phyloP scores from a whole-genome alignment of 2,797 vertebrate species.

The Semotilus atromaculatus region DNA sequence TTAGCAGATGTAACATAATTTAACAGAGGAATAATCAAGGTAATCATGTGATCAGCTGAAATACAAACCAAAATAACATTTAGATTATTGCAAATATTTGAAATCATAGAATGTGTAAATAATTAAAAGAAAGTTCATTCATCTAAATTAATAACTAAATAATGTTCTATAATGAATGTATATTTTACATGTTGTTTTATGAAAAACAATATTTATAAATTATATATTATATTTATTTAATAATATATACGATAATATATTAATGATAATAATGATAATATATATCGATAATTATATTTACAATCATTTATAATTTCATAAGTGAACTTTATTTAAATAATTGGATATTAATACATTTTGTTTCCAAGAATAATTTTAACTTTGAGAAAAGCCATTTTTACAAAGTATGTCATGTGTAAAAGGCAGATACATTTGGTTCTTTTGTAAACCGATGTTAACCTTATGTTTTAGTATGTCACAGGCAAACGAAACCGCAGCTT shows the following conservation, averaged over 20 bases:
- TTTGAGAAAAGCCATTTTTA: background rate
- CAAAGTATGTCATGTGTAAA: background rate
- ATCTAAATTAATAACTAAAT: background rate
- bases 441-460: background rate
- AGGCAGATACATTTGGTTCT: background rate
- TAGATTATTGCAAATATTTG: too few species aligned
- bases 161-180: background rate
- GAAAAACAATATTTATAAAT: too few species aligned
- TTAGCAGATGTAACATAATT: background rate
- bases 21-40: background rate
- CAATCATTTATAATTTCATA: background rate
- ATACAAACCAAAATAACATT: too few species aligned
- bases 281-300: too few species aligned
- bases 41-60: background rate
- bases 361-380: background rate
- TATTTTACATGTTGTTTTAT: too few species aligned
- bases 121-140: background rate
- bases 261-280: too few species aligned
- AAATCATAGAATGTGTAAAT: background rate
- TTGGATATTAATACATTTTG: background rate
- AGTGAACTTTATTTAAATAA: background rate
- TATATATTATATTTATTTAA: too few species aligned
- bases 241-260: too few species aligned
- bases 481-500: background rate
- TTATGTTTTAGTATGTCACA: slow-evolving; percentile 23